Conservation (phyloP, 2,888 invertebrate species). For the Acholoe squamosa region DNA sequence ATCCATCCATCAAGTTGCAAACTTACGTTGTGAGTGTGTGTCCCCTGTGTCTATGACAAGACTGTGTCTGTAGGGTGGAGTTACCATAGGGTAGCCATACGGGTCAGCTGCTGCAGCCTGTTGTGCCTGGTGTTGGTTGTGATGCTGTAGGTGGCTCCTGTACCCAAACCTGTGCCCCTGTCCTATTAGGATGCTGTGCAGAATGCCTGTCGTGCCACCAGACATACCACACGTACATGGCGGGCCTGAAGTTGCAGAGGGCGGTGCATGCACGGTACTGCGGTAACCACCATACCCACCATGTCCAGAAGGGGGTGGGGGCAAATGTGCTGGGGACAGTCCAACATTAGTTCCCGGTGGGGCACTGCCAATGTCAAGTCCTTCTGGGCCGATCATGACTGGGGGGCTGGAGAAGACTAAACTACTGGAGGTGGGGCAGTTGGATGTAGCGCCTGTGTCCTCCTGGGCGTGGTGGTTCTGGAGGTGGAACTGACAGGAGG, state of each 20-base stretch:
- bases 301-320: neutral
- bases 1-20: too few species aligned
- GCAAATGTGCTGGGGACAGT: neutral
- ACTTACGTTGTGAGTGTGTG: constrained; percentile 36
- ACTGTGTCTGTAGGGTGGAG: neutral
- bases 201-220: neutral
- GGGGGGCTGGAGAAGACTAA: too few species aligned
- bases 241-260: neutral
- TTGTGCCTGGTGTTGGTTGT: too few species aligned
- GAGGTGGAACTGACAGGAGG: constrained; percentile 32
- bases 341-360: neutral
- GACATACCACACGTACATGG: constrained; percentile 13
- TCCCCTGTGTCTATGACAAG: neutral
- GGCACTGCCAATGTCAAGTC: neutral
- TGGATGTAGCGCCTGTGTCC: neutral
- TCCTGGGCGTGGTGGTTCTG: constrained; percentile 2
- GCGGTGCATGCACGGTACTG: neutral
- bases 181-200: constrained; percentile 62
- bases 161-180: constrained; percentile 62
- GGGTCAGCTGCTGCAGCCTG: neutral
- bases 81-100: neutral
- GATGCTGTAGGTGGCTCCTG: neutral
- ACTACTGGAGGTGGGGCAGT: constrained; percentile 33
- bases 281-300: neutral
- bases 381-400: constrained; percentile 28